Evolutionary conservation across 64 coral and sea anemone genomes (phyloP).

Genomic region (Anthopleura sola): DNA sequence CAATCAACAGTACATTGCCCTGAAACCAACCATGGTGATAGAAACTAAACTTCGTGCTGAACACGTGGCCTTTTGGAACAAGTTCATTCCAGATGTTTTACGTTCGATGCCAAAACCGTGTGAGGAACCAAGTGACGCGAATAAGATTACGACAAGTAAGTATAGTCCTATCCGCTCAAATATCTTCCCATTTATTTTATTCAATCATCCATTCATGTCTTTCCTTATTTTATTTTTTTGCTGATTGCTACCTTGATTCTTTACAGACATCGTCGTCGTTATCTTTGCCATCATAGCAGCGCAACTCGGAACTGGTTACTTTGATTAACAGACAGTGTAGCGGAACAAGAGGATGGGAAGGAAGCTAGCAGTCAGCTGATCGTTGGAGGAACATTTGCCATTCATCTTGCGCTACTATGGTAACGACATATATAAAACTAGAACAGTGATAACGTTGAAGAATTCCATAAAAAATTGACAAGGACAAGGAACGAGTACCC

Average conservation of each 20-base stretch:
- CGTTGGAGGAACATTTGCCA: no score
- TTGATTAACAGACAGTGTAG: background rate
- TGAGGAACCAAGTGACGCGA: background rate
- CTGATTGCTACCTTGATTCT: background rate
- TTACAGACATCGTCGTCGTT: background rate
- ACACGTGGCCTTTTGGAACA: conserved; percentile 66
- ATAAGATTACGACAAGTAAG: background rate
- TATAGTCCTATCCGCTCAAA: no score
- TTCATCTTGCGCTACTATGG: no score
- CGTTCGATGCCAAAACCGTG: background rate
- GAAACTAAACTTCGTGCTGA: conserved; percentile 46
- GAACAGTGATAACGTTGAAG: no score
- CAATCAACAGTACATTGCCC: conserved; percentile 37
- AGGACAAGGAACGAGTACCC: no score
- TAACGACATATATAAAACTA: no score
- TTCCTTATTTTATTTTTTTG: no score
- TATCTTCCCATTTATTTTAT: no score
- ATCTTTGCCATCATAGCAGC: background rate
- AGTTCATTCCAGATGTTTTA: background rate
- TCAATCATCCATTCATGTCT: no score
- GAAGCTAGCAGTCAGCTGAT: no score
- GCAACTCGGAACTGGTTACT: background rate
- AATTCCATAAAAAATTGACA: no score
- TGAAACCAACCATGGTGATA: conserved; percentile 36
- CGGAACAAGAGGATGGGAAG: background rate